Conservation (phyloP, 2,888 invertebrate species). For the Macaria notata region DNA sequence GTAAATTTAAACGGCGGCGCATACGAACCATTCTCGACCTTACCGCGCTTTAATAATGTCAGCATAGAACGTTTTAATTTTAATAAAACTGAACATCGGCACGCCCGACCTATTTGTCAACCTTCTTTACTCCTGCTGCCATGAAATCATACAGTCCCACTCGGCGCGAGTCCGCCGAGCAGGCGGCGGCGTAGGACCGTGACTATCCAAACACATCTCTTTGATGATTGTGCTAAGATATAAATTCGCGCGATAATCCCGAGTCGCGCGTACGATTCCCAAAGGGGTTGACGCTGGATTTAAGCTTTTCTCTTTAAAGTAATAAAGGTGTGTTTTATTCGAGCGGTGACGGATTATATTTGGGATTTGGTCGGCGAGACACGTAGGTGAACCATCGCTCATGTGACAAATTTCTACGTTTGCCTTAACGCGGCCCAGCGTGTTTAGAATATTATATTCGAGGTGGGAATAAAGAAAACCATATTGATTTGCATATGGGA, state of each 20-base stretch:
- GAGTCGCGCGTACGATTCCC: conserved; percentile 63
- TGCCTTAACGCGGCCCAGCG: conserved; percentile 78
- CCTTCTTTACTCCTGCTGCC: conserved; percentile 80
- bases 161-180: conserved; percentile 53
- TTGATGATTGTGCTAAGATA: conserved; percentile 72
- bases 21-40: conserved; percentile 64
- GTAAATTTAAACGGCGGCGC: conserved; percentile 61
- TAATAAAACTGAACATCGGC: conserved; percentile 80
- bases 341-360: conserved; percentile 74
- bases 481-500: conserved; percentile 74
- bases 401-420: conserved; percentile 83
- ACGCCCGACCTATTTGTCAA: conserved; percentile 81
- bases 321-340: conserved; percentile 82
- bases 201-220: conserved; percentile 67
- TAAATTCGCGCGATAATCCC: conserved; percentile 72
- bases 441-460: conserved; percentile 79
- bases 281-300: conserved; percentile 67
- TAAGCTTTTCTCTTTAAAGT: conserved; percentile 77
- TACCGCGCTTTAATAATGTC: conserved; percentile 72
- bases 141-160: conserved; percentile 78
- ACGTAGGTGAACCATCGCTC: conserved; percentile 82
- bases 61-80: conserved; percentile 77
- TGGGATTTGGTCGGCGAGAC: conserved; percentile 77
- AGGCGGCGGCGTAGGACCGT: conserved; percentile 41
- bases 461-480: conserved; percentile 58